phyloP scores from a whole-genome alignment of 2,113 vertebrate species.

The Tachysurus fulvidraco region DNA sequence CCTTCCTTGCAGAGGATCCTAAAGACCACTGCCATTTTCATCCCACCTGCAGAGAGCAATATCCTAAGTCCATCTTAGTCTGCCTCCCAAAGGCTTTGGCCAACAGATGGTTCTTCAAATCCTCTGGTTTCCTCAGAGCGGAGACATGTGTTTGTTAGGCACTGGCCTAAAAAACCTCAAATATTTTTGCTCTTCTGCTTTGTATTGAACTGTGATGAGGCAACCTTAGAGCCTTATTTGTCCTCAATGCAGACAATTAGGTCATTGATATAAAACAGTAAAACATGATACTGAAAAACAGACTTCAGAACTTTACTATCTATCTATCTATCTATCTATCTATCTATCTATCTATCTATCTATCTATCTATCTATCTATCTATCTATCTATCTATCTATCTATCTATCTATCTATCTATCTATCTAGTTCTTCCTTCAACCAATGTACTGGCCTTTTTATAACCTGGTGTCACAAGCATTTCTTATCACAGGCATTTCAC shows the following conservation, averaged over 20 bases:
- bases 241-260: background rate
- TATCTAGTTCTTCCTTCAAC: background rate
- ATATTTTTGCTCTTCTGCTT: constrained; percentile 33
- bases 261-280: background rate
- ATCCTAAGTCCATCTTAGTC: constrained; percentile 76
- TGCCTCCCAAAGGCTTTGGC: constrained; percentile 70
- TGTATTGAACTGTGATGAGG: background rate
- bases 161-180: constrained; percentile 60
- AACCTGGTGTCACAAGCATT: constrained; percentile 2
- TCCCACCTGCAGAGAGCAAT: constrained; percentile 79
- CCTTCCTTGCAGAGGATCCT: constrained; percentile 41
- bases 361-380: too few relatives aligned
- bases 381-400: too few relatives aligned
- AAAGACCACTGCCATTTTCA: constrained; percentile 61
- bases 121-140: constrained; percentile 69
- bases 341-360: too few relatives aligned
- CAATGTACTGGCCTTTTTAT: constrained; percentile 15
- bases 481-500: constrained; percentile 23
- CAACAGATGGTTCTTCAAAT: constrained; percentile 79
- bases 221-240: background rate
- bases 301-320: background rate
- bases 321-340: too few relatives aligned
- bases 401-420: too few relatives aligned
- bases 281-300: background rate
- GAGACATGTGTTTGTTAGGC: constrained; percentile 70